Percentiles rank a stretch among this genome's conserved stretches.
Conservation (phyloP, 2,797 vertebrate species). For the Tokudaia tokunoshimensis region DNA sequence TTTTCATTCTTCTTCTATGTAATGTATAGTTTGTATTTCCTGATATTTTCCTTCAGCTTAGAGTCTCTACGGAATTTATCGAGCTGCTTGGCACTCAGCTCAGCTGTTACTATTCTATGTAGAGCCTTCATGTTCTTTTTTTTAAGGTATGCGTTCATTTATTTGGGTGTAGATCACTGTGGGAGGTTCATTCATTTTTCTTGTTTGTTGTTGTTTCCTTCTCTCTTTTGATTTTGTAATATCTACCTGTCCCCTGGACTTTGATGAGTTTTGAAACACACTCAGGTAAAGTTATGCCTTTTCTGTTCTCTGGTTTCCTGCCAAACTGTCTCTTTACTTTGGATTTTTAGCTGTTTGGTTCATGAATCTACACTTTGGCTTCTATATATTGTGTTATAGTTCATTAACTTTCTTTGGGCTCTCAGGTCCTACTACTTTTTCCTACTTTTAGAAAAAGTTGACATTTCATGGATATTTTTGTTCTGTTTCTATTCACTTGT, state of each 20-base stretch:
- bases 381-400: neutral
- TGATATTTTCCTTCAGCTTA: neutral
- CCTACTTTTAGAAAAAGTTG: neutral
- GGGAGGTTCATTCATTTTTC: too few relatives aligned
- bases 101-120: neutral
- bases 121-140: neutral
- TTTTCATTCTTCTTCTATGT: slow-evolving; percentile 50
- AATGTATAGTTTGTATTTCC: slow-evolving; percentile 21
- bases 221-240: neutral
- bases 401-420: neutral
- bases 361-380: neutral
- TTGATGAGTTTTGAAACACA: slow-evolving; percentile 14
- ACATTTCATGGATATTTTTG: neutral
- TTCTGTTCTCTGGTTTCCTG: neutral
- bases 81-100: neutral
- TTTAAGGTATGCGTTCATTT: neutral
- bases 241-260: neutral
- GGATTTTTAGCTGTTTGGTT: neutral
- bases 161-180: neutral
- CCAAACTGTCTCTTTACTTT: slow-evolving; percentile 22
- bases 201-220: neutral
- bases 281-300: neutral
- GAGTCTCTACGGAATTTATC: slow-evolving; percentile 28
- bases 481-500: neutral
- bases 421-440: neutral